Evolutionary conservation across 2,888 invertebrate genomes (phyloP).

Genomic region (Pardosa pseudoannulata): DNA sequence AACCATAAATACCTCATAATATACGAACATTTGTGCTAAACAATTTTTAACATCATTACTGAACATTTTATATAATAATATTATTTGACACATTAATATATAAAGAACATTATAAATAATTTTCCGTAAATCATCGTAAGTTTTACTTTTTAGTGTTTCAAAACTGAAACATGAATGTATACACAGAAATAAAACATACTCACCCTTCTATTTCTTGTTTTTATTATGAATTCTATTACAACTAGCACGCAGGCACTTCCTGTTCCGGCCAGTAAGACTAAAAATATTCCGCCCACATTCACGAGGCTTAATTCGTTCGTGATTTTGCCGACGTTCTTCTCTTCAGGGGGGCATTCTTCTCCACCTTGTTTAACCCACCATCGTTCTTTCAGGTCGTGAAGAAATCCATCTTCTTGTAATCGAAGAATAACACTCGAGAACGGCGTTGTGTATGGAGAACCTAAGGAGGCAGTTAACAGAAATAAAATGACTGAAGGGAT

Average conservation of each 20-base stretch:
- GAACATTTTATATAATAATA: too few relatives aligned
- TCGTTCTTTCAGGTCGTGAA: conserved; percentile 84
- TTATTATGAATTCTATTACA: conserved; percentile 97
- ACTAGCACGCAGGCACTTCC: conserved; percentile 94
- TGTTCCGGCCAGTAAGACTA: conserved; percentile 94
- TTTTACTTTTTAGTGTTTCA: too few relatives aligned
- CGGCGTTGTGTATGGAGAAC: conserved; percentile 94
- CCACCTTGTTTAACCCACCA: conserved; percentile 99
- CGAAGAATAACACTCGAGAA: conserved; percentile 96
- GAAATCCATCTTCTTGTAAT: conserved; percentile 95
- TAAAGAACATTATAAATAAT: too few relatives aligned
- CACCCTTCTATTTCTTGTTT: conserved; percentile 82
- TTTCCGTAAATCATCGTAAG: too few relatives aligned
- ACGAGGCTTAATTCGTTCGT: conserved; percentile 86
- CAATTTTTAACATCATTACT: too few relatives aligned
- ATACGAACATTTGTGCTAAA: too few relatives aligned
- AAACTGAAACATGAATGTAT: too few relatives aligned
- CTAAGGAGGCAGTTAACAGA: conserved; percentile 79
- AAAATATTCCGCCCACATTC: conserved; percentile 97
- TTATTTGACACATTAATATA: too few relatives aligned
- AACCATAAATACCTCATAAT: too few relatives aligned
- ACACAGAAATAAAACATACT: conserved; percentile 19
- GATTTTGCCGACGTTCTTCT: conserved; percentile 74
- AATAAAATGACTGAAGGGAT: neutral
- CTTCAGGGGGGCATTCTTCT: conserved; percentile 77